Base-by-base conservation (phyloP, 2,113 vertebrate genomes). In the Antechinus stuartii region DNA sequence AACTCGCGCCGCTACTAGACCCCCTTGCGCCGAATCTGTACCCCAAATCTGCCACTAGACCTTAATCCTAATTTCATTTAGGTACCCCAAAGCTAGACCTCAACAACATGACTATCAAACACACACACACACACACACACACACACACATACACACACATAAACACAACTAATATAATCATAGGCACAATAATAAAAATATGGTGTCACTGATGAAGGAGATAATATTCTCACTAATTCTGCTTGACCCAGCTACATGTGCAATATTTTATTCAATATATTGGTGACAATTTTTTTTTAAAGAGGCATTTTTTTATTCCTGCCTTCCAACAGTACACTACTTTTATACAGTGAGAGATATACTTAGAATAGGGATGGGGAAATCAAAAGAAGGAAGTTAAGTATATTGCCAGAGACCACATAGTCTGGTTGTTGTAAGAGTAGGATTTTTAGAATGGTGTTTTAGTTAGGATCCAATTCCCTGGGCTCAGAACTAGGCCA, bases 401-500 rank as follows among this genome's bases (percentile, higher is more conserved):
- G 92, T 35, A 55, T 19, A 91, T 93, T 91, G 50, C 84, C 93
- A 95, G 35, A 92, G n/a, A 10, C 9, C 76, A 93, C 42, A 89
- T 94, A 93, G 91, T 94, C 55, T 54, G 95, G 49, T 92, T 94
- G 19, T 93, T 30, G 27, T 91, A 68, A 94, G 76, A 90, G 47
- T 22, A 90, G 89, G 11, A 56, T 84, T 95, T 57, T 95, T 0
- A 91, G 8, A 61, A 76, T 94, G 89, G 55, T 22, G 89, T 96
- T 97, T 49, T 91, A 93, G 91, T 84, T 42, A 42, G 46, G 9
- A 52, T 46, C 26, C 53, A 91, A 84, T 19, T 89, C 95, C 54
- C 23, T 30, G 24, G 35, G 30, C 24, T 94, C 90, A 53, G 57
- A 95, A 94, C 94, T 94, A 94, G 92, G 93, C 84, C 96, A 96